Percentiles rank a stretch among this genome's conserved stretches.
These are phyloP conservation scores for Allacma fusca DNA, from an alignment of 2,888 invertebrate species.

Conservation along the genomic window DNA sequence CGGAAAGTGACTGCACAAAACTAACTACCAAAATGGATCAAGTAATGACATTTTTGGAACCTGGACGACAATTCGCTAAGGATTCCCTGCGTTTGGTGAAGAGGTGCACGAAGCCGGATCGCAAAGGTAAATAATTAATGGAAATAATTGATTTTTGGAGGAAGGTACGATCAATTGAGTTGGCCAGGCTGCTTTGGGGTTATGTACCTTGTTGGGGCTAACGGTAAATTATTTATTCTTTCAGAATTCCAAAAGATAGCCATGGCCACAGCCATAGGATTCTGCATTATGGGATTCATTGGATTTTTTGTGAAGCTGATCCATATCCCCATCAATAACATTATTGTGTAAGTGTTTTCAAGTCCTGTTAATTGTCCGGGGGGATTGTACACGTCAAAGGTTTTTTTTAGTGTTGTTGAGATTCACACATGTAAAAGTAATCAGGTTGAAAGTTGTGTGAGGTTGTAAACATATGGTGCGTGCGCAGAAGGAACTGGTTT, in stretches of 20 bases:
- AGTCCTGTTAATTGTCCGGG: too few relatives aligned
- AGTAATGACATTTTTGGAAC: constrained; percentile 91
- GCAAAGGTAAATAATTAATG: constrained; percentile 76
- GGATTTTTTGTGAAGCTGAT: constrained; percentile 99
- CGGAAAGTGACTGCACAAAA: too few relatives aligned
- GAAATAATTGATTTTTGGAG: neutral
- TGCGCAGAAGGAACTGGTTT: constrained; percentile 14
- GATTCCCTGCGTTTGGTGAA: constrained; percentile 98
- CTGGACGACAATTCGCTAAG: constrained; percentile 95
- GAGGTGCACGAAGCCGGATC: constrained; percentile 98
- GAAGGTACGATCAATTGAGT: too few relatives aligned
- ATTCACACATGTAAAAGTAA: too few relatives aligned
- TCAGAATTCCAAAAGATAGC: constrained; percentile 99
- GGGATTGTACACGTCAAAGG: too few relatives aligned
- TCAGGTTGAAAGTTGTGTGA: too few relatives aligned
- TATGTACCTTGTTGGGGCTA: too few relatives aligned
- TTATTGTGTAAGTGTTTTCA: constrained; percentile 73
- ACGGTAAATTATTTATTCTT: constrained; percentile 63
- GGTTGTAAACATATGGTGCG: constrained; percentile 26
- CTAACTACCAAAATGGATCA: constrained; percentile 88
- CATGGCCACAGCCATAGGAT: constrained; percentile 98
- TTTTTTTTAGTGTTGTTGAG: too few relatives aligned
- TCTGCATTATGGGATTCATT: constrained; percentile 99
- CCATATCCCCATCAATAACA: constrained; percentile 98
- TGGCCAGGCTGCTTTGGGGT: too few relatives aligned